Base-by-base conservation (phyloP, 2,888 invertebrate species). In the Ochropacha duplaris region DNA sequence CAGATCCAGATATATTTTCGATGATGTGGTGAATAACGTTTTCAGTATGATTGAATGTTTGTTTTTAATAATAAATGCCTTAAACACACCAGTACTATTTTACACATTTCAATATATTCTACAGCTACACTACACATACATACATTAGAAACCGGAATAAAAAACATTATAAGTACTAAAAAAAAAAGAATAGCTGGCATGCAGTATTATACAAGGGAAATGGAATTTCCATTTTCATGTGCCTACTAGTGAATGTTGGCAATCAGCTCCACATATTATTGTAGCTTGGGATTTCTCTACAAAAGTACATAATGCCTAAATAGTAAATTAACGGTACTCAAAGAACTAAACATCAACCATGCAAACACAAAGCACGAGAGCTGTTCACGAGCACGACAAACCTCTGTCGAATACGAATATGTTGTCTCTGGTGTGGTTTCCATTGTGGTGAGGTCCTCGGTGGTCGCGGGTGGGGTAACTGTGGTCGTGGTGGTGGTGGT, bases 331-430 rank as follows among this genome's bases (percentile, higher is more conserved):
- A 44, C 9, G 19, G 19, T 44, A 19, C 2, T 44, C 16, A 28
- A 11, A n/a, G 5, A 31, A 31, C 22, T 11, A 52, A 22, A 52
- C 34, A 31, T 71, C 72, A 72, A 69, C 62, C 78, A 71, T 60
- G 69, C 68, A 67, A 59, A 61, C 62, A 63, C 64, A 74, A 77
- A 78, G 72, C 64, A 74, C 39, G 44, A 44, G 86, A 84, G 82
- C 84, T 66, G 71, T 86, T 83, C 81, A 80, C 83, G 86, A 19
- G 83, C 83, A 85, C 86, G 88, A 92, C 92, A 90, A 92, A 92
- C 92, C 92, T 92, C 91, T 77, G 89, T 86, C 72, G 84, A 84
- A 87, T 83, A 90, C 78, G 87, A 83, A 87, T 87, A 86, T 86
- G 90, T 87, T 78, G 80, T 78, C 83, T 83, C 89, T 68, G 85